Evolutionary conservation across 1,140 invertebrate species (phyloP).

Genomic region (Drosophila melanica): DNA sequence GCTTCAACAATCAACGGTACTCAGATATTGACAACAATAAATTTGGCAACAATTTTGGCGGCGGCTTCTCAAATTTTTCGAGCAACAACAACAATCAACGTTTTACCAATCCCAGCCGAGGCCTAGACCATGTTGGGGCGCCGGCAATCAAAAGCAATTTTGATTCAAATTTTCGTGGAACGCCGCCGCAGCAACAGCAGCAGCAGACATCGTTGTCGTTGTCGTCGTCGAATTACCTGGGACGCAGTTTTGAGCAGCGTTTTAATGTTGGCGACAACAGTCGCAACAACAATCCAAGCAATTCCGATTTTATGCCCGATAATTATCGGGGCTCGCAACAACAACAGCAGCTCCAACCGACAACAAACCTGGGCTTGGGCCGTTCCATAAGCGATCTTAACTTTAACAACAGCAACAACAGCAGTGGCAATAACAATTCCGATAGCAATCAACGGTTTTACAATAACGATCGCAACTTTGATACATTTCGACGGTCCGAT

Average conservation of each 20-base stretch:
- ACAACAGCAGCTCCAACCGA: slow-evolving; percentile 2
- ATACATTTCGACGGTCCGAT: slow-evolving; percentile 40
- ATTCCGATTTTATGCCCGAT: slow-evolving; percentile 1
- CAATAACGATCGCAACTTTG: slow-evolving; percentile 35
- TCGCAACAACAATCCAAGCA: not conserved
- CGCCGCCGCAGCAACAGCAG: slow-evolving; percentile 4
- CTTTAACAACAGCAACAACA: not conserved
- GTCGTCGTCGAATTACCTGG: slow-evolving; percentile 11
- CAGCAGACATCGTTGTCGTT: not conserved
- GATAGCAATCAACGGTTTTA: slow-evolving; percentile 29
- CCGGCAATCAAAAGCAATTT: slow-evolving; percentile 27
- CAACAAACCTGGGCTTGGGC: slow-evolving; percentile 6
- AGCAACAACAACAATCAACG: slow-evolving; percentile 36
- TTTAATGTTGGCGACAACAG: slow-evolving; percentile 10
- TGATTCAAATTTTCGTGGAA: slow-evolving; percentile 21
- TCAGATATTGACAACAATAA: slow-evolving; percentile 25
- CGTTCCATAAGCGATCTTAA: slow-evolving; percentile 33
- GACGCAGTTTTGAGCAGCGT: slow-evolving; percentile 21
- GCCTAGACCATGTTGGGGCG: not conserved
- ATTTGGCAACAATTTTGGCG: slow-evolving; percentile 33
- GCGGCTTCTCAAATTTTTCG: slow-evolving; percentile 19
- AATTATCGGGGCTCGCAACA: slow-evolving; percentile 9
- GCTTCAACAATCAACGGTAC: slow-evolving; percentile 29
- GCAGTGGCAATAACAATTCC: not conserved
- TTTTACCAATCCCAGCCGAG: slow-evolving; percentile 20